These are phyloP conservation scores for Coilia nasus DNA, from an alignment of 2,797 vertebrate species.

Conservation along the genomic window DNA sequence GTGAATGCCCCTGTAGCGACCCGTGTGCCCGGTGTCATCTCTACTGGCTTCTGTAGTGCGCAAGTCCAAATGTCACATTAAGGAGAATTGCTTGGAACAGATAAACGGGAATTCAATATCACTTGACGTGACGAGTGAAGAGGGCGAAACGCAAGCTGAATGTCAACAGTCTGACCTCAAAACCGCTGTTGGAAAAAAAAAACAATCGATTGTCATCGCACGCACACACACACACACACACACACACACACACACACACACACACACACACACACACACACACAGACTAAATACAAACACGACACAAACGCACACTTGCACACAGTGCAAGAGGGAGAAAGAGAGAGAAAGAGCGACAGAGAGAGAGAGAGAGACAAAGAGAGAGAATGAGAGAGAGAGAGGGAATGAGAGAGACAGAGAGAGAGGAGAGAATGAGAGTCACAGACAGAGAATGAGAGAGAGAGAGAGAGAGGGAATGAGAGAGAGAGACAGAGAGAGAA, in stretches of 20 bases:
- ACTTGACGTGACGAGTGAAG: background rate
- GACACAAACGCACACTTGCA: too few relatives aligned
- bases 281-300: too few relatives aligned
- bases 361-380: too few relatives aligned
- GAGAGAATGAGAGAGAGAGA: too few relatives aligned
- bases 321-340: too few relatives aligned
- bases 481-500: background rate
- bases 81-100: background rate
- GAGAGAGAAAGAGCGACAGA: too few relatives aligned
- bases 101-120: constrained; percentile 20
- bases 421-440: background rate
- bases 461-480: background rate
- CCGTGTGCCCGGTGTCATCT: background rate
- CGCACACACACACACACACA: too few relatives aligned
- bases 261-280: too few relatives aligned
- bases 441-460: background rate
- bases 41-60: background rate
- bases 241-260: too few relatives aligned
- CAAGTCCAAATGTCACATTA: background rate
- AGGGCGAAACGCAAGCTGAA: background rate
- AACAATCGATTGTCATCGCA: too few relatives aligned
- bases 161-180: background rate
- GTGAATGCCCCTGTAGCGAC: too few relatives aligned
- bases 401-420: background rate
- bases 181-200: too few relatives aligned